A percentile compares a stretch with the other conserved stretches of the same genome.
Evolutionary conservation across 2,113 vertebrate species (phyloP).

Genomic region (Pygoscelis antarcticus): DNA sequence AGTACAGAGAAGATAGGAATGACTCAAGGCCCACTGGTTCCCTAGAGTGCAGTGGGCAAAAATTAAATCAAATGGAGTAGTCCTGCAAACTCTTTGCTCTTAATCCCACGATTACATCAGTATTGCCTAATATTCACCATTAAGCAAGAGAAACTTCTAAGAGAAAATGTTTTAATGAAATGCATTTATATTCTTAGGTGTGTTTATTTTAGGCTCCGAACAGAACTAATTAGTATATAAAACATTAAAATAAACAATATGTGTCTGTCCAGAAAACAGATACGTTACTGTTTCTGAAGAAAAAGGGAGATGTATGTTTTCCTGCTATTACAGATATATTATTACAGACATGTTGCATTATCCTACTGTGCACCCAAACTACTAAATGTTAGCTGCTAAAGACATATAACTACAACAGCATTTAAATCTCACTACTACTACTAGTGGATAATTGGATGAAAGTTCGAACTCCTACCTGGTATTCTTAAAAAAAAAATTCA

Average conservation of each 20-base stretch:
- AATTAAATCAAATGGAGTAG: background rate
- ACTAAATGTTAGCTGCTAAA: background rate
- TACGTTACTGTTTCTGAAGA: background rate
- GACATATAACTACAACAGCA: background rate
- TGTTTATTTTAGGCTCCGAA: conserved; percentile 16
- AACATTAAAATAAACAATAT: background rate
- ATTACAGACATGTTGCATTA: background rate
- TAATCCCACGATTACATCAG: conserved; percentile 4
- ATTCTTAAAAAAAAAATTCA: background rate
- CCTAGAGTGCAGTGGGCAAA: background rate
- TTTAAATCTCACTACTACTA: background rate
- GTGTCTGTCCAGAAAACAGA: background rate
- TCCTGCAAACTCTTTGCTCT: background rate
- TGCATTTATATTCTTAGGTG: background rate
- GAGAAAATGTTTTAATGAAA: background rate
- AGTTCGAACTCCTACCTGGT: background rate
- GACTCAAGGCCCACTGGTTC: background rate
- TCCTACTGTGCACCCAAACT: background rate
- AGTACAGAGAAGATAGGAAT: conserved; percentile 15
- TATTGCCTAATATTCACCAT: background rate
- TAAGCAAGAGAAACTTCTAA: conserved; percentile 13
- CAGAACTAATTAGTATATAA: background rate
- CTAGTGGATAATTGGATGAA: background rate
- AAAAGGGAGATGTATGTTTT: background rate
- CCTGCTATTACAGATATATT: background rate